A percentile compares a stretch with the other conserved stretches of the same genome.
Conservation (phyloP, 2,888 invertebrate genomes). For the Opisthograptis luteolata region DNA sequence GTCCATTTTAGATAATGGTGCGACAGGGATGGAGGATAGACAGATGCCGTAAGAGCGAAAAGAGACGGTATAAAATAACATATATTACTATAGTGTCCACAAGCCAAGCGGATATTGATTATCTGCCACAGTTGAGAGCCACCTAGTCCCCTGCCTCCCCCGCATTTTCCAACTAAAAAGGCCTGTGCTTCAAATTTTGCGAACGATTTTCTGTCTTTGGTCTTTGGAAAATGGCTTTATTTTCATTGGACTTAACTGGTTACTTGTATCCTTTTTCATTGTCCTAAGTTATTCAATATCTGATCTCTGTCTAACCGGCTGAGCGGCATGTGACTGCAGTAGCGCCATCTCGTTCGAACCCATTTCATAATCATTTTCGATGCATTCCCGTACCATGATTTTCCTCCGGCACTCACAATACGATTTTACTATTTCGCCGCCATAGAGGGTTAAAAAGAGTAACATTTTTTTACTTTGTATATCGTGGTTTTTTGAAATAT, state of each 20-base stretch:
- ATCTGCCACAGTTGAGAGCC: conserved; percentile 85
- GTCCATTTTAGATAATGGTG: conserved; percentile 84
- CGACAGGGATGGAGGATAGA: conserved; percentile 59
- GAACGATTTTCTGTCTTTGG: conserved; percentile 61
- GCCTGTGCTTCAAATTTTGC: conserved; percentile 51
- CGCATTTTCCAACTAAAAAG: conserved; percentile 45
- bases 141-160: conserved; percentile 67
- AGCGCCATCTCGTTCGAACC: conserved; percentile 72
- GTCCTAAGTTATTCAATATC: conserved; percentile 76
- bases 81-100: conserved; percentile 85
- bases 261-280: conserved; percentile 60
- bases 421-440: conserved; percentile 61
- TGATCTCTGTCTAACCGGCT: conserved; percentile 84
- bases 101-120: conserved; percentile 86
- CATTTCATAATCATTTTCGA: conserved; percentile 83
- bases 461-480: conserved; percentile 22
- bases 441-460: conserved; percentile 24
- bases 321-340: conserved; percentile 76
- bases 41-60: conserved; percentile 47
- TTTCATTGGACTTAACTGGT: conserved; percentile 45
- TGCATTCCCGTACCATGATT: conserved; percentile 83
- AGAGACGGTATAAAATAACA: conserved; percentile 75
- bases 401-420: conserved; percentile 71
- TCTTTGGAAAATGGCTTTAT: conserved; percentile 52
- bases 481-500: neutral